A percentile compares a stretch with the other conserved stretches of the same genome.
phyloP scores from a whole-genome alignment of 2,888 invertebrate species.

The Linyphia triangularis region DNA sequence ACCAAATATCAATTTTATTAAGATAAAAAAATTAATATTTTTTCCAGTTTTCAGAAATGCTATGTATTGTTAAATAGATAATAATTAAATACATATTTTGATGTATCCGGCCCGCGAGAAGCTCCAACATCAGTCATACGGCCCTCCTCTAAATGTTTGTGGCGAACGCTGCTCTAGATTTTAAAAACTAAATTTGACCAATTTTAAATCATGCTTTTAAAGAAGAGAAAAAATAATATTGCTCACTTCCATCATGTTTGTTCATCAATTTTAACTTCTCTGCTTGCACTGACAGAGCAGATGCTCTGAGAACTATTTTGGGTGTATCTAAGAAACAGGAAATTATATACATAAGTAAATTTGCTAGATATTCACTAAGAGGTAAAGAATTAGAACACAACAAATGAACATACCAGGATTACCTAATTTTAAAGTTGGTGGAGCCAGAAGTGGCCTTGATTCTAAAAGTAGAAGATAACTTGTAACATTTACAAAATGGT shows the following conservation, averaged over 20 bases:
- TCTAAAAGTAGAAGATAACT: conserved; percentile 53
- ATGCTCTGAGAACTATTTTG: conserved; percentile 72
- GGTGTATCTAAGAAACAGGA: conserved; percentile 39
- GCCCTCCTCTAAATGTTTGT: too few relatives aligned
- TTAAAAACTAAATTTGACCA: too few relatives aligned
- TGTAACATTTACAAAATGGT: too few relatives aligned
- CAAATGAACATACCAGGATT: conserved; percentile 29
- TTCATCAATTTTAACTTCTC: conserved; percentile 70
- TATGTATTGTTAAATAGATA: too few relatives aligned
- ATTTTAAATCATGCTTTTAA: too few relatives aligned
- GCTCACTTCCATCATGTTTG: conserved; percentile 42
- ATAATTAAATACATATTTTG: too few relatives aligned
- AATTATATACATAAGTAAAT: neutral
- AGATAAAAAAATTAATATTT: too few relatives aligned
- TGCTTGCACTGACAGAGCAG: conserved; percentile 69
- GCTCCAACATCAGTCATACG: too few relatives aligned
- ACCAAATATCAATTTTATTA: too few relatives aligned
- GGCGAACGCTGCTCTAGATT: too few relatives aligned
- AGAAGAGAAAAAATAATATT: neutral
- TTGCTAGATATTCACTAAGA: neutral
- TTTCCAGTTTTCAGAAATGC: too few relatives aligned
- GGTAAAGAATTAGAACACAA: neutral
- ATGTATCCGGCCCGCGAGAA: too few relatives aligned
- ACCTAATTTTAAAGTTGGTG: conserved; percentile 71
- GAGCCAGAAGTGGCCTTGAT: conserved; percentile 75